Base-by-base conservation (phyloP, 1,140 invertebrate genomes). In the Micrasema minimum region DNA sequence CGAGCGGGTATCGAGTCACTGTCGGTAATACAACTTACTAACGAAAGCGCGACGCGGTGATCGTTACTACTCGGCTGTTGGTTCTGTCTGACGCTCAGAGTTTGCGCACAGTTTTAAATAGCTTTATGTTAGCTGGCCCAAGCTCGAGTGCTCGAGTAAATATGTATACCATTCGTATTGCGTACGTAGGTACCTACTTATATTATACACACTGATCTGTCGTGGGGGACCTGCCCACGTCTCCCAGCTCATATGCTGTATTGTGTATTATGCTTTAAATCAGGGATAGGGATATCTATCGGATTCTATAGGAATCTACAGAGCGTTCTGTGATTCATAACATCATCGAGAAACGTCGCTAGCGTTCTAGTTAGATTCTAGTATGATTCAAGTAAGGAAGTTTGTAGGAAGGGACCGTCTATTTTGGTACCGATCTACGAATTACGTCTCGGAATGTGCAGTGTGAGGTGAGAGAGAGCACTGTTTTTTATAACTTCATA, bases 31-130 rank as follows among this genome's bases (percentile, higher is more conserved):
- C 65, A 55, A 67, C 65, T 55, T 43, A 67, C 12, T 23, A 48
- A 46, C 20, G 45, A 61, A 61, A 41, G 45, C 61, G 50, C 65
- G 79, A 77, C 79, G 77, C 75, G 81, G 81, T 83, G 81, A 83
- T 83, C 81, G 82, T 83, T 81, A 82, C 79, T 78, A 62, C 78
- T 79, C 78, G 41, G 35, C 50, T 79, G 82, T 35, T 41, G 35
- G 37, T 11, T 61, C 26, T 66, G 81, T 83, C 81, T 72, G 81
- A 79, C 80, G 82, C 80, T 80, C 50, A 79, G 80, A 80, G 80
- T 81, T 78, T 84, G 83, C 83, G 83, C 83, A 81, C 78, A 81
- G 80, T 83, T 84, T 83, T 84, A 84, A 84, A 84, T 84, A 84
- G 83, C 83, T 81, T 82, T 66, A 31, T 45, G 59, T 46, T 64